Percentiles rank a stretch among this genome's conserved stretches.
These are phyloP conservation scores for Drosophila helvetica DNA, from an alignment of 2,888 invertebrate genomes.

Conservation along the genomic window DNA sequence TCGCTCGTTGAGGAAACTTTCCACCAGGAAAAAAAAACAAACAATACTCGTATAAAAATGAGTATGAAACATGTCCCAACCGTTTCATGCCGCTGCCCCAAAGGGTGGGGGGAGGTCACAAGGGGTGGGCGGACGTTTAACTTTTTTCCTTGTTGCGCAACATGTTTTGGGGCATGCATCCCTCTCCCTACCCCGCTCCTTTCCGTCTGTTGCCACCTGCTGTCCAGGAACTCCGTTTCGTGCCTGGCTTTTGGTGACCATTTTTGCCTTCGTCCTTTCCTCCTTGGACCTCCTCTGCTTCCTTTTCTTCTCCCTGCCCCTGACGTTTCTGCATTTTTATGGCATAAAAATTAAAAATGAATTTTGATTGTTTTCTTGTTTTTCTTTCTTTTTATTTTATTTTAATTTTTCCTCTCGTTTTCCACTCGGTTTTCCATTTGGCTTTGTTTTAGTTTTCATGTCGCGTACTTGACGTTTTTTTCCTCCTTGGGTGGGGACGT, in stretches of 20 bases:
- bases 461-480: conserved; percentile 64
- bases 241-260: conserved; percentile 61
- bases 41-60: conserved; percentile 18
- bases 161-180: conserved; percentile 37
- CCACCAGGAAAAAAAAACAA: conserved; percentile 9
- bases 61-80: conserved; percentile 63
- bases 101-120: too few species aligned
- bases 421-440: conserved; percentile 53
- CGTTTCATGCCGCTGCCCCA: conserved; percentile 43
- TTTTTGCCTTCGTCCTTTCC: conserved; percentile 33
- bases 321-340: conserved; percentile 79
- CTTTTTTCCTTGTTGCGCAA: conserved; percentile 60
- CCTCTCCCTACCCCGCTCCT: conserved; percentile 4
- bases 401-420: conserved; percentile 46
- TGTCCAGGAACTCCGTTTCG: conserved; percentile 47
- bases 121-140: conserved; percentile 1
- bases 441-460: conserved; percentile 50
- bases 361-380: conserved; percentile 70
- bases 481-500: conserved; percentile 34
- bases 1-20: conserved; percentile 12
- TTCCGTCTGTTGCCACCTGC: neutral
- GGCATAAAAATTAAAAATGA: conserved; percentile 78
- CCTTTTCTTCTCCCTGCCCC: neutral
- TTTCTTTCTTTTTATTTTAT: conserved; percentile 44
- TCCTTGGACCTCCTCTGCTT: conserved; percentile 1